Evolutionary conservation across 1,140 invertebrate genomes (phyloP), one percentile per base, ranked within the genome.

Genomic region (Hyles vespertilio): DNA sequence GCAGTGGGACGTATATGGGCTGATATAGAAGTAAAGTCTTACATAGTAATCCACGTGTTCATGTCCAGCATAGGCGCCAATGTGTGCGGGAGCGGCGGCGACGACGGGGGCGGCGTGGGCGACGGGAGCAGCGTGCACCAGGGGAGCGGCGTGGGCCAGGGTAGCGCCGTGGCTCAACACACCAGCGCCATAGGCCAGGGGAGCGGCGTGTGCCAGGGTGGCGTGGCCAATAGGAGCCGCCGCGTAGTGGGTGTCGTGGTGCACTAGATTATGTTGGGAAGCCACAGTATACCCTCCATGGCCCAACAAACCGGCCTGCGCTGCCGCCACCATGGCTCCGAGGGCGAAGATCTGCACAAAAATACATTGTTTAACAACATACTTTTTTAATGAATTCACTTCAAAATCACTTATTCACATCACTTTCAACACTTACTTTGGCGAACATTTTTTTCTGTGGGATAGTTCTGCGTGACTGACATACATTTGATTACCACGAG

Each of bases 371-470:
- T 50, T 6, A 56, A 57, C 12, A 56, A 53, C n/a, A 34, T 12
- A 36, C 32, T 50, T 33, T 33, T 43, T 32, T 3, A 45, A 54
- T 8, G 40, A 54, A 50, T 65, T 56, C 48, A 70, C 63, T 59
- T 55, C 33, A 9, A 22, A 22, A 33, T 48, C 45, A 56, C 44
- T 47, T 46, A 22, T 51, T 54, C 61, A 66, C 56, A 62, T 57
- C 59, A 67, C 61, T 50, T 59, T n/a, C 22, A 59, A 59, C 54
- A 75, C 84, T 84, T 70, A 88, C 85, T 82, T 81, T 84, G 60
- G 78, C 60, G 67, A 88, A 81, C 85, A 88, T 88, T 84, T 77
- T 22, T 85, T 81, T 77, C 59, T 74, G 62, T 74, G 68, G 70
- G 71, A 77, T 77, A 62, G 69, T 76, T 67, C 71, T 76, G 69